These are phyloP conservation scores for Alectoris magna DNA, from an alignment of 2,797 vertebrate species.

Conservation along the genomic window DNA sequence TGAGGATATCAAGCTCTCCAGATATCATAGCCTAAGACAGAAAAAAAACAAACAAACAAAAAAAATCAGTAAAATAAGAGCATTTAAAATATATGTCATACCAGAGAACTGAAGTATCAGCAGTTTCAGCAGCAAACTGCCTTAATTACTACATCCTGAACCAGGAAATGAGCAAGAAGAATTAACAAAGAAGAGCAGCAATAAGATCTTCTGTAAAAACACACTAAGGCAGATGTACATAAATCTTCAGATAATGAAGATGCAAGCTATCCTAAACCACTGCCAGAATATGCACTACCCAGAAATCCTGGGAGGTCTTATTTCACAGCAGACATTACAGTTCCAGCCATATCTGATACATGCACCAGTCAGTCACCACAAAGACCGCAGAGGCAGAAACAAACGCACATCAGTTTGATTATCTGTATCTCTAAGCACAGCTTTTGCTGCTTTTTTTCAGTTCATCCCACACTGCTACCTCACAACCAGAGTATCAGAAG, in stretches of 20 bases:
- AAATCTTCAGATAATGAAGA: neutral
- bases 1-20: slow-evolving; percentile 94
- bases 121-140: neutral
- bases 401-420: neutral
- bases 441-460: neutral
- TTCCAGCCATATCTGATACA: neutral
- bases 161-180: neutral
- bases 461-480: neutral
- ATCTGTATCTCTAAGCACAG: neutral
- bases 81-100: fast-evolving
- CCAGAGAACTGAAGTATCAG: neutral
- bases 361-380: neutral
- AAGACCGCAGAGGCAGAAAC: neutral
- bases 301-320: neutral
- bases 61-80: neutral
- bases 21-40: slow-evolving; percentile 89
- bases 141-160: neutral
- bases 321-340: neutral
- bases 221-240: neutral
- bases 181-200: neutral
- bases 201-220: neutral
- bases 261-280: neutral
- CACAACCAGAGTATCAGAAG: neutral
- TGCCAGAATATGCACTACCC: neutral
- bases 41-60: neutral